Conservation (phyloP, 2,797 vertebrate species). For the Limnodromus scolopaceus region DNA sequence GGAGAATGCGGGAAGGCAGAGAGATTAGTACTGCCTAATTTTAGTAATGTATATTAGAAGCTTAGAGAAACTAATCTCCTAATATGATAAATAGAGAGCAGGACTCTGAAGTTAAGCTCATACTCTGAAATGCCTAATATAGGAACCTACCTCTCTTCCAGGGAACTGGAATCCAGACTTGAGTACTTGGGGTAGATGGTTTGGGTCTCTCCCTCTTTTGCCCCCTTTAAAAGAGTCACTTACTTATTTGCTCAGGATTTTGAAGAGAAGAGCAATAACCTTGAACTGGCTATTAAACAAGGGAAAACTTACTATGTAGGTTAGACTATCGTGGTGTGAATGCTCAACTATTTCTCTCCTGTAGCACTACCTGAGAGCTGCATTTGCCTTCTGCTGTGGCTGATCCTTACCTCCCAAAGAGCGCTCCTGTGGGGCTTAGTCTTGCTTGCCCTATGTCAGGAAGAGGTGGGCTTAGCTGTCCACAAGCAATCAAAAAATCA, state of each 20-base stretch:
- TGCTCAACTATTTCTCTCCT: background rate
- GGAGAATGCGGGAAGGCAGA: background rate
- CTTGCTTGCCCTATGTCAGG: background rate
- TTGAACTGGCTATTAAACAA: background rate
- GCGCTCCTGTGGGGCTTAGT: background rate
- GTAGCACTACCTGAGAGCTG: background rate
- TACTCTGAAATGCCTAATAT: background rate
- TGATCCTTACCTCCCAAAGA: background rate
- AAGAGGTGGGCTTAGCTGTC: background rate
- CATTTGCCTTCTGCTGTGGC: background rate
- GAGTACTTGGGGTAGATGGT: background rate
- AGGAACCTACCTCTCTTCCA: background rate
- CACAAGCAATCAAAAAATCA: background rate
- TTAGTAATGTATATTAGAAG: background rate
- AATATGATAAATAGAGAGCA: background rate
- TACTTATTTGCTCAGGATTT: background rate
- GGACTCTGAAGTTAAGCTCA: background rate
- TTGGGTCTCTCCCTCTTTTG: background rate
- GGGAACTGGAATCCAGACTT: background rate
- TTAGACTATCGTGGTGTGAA: background rate
- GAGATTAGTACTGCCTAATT: constrained; percentile 18
- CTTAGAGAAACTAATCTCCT: constrained; percentile 13
- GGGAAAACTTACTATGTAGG: no score
- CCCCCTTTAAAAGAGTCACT: fast-evolving
- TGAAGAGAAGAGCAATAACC: background rate